A percentile compares a stretch with the other conserved stretches of the same genome.
Conservation (phyloP, 2,888 invertebrate species). For the Imbricaverruca yamaguchii region DNA sequence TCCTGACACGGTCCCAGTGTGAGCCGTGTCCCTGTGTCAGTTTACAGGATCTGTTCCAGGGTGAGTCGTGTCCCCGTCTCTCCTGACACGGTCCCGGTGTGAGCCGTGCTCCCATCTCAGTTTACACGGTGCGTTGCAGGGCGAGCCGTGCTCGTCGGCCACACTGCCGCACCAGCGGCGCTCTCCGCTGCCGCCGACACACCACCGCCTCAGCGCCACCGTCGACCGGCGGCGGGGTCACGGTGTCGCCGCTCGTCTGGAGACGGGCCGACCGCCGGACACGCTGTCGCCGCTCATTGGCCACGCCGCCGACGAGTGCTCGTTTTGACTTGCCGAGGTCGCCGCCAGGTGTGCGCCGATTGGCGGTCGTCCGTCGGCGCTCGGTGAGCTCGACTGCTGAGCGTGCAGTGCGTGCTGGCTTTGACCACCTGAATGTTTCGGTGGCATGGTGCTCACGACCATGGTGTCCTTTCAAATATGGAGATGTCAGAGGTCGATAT, state of each 20-base stretch:
- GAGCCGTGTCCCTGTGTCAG: neutral
- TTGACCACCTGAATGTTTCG: too few relatives aligned
- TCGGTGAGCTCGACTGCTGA: too few relatives aligned
- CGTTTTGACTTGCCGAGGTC: slow-evolving; percentile 8
- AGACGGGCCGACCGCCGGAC: neutral
- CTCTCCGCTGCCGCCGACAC: neutral
- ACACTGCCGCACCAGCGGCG: neutral
- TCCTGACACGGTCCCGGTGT: neutral
- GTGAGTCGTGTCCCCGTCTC: neutral
- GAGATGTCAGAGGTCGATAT: too few relatives aligned
- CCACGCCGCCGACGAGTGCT: neutral
- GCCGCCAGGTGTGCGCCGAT: neutral
- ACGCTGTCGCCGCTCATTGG: neutral
- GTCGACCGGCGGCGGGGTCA: neutral
- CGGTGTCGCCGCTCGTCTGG: neutral
- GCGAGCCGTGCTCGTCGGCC: neutral
- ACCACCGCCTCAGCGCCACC: neutral
- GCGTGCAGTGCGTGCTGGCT: too few relatives aligned
- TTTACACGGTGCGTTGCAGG: neutral
- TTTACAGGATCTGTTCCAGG: neutral
- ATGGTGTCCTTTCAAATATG: too few relatives aligned
- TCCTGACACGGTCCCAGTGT: too few relatives aligned
- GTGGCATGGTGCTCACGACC: too few relatives aligned
- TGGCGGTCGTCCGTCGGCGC: too few relatives aligned
- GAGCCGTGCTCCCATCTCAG: neutral